Percentiles rank a stretch among this genome's conserved stretches.
Evolutionary conservation across 2,797 vertebrate genomes (phyloP).

Genomic region (Bryconaethiops microstoma): DNA sequence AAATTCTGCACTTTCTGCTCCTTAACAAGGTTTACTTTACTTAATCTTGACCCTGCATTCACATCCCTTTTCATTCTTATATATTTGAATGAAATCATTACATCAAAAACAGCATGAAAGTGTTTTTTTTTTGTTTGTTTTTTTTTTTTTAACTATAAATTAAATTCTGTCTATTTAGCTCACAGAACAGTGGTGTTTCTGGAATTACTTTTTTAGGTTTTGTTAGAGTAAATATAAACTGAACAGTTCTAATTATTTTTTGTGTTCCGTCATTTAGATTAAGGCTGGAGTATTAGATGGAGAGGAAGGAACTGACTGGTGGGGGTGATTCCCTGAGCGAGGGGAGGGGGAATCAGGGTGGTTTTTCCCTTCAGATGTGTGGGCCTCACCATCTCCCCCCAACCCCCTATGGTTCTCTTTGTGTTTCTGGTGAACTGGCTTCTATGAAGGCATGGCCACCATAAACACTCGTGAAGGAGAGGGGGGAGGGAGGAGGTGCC

Average conservation of each 20-base stretch:
- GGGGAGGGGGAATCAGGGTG: conserved; percentile 15
- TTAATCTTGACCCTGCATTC: no score
- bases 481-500: conserved; percentile 43
- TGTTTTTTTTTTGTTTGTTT: no score
- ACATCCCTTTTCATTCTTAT: no score
- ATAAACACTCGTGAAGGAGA: conserved; percentile 53
- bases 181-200: background rate
- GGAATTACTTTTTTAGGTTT: background rate
- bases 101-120: no score
- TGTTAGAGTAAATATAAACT: background rate
- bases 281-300: background rate
- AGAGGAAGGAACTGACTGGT: conserved; percentile 14
- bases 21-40: background rate
- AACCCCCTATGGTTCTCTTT: conserved; percentile 41
- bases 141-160: no score
- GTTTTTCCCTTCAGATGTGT: conserved; percentile 48
- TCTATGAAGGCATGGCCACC: conserved; percentile 47
- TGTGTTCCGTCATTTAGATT: background rate
- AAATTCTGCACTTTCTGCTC: background rate
- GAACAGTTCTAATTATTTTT: background rate
- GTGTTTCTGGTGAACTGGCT: conserved; percentile 47
- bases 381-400: conserved; percentile 30
- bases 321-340: conserved; percentile 23
- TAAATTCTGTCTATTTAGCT: no score
- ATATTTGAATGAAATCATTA: no score